Evolutionary conservation across 1,140 invertebrate genomes (phyloP).

Genomic region (Calliphora vicina): DNA sequence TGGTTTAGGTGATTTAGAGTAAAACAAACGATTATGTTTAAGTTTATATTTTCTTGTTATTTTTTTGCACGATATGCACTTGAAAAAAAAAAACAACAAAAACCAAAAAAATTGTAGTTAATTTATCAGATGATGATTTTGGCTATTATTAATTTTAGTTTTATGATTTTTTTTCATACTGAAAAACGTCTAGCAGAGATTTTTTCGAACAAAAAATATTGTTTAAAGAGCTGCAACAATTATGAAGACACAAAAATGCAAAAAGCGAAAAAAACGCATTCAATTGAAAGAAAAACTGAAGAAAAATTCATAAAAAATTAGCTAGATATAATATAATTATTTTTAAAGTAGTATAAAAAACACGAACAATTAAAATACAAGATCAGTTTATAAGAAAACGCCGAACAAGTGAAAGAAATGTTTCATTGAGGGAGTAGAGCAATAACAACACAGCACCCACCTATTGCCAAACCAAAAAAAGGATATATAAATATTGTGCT

Average conservation of each 20-base stretch:
- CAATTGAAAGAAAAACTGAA: neutral
- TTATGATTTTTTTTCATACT: neutral
- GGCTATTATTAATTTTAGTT: neutral
- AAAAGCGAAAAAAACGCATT: neutral
- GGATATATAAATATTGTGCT: neutral
- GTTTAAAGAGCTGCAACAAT: neutral
- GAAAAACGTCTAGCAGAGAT: neutral
- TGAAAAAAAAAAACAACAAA: neutral
- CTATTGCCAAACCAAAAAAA: neutral
- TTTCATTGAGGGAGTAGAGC: neutral
- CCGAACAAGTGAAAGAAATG: neutral
- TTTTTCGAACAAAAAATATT: neutral
- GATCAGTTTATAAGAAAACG: constrained; percentile 29
- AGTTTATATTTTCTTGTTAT: neutral
- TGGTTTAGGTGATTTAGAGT: constrained; percentile 12
- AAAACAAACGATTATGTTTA: constrained; percentile 15
- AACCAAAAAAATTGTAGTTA: constrained; percentile 6
- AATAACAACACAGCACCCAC: neutral
- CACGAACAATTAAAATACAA: constrained; percentile 7
- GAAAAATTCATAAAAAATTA: constrained; percentile 3
- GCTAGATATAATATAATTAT: neutral
- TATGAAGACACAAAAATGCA: neutral
- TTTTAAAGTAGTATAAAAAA: constrained; percentile 26
- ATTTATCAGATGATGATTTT: constrained; percentile 11
- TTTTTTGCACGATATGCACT: constrained; percentile 2